Conservation (phyloP, 1,140 invertebrate species). For the Homalodisca vitripennis region DNA sequence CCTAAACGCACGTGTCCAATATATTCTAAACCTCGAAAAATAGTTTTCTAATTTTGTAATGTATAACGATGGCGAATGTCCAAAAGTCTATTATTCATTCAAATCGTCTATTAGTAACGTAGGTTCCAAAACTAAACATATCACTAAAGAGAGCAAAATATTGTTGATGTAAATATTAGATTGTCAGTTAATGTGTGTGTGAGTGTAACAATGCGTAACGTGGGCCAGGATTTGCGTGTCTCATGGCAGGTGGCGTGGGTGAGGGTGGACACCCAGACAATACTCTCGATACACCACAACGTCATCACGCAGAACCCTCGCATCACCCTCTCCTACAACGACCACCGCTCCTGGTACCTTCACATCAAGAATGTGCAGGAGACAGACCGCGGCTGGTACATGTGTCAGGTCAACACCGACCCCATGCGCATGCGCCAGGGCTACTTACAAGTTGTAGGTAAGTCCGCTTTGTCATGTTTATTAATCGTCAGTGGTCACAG, state of each 20-base stretch:
- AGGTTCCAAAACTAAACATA: too few relatives aligned
- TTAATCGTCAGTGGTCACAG: too few relatives aligned
- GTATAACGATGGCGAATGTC: too few relatives aligned
- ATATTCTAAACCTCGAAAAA: too few relatives aligned
- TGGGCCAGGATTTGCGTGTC: constrained; percentile 29
- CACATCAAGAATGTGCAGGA: constrained; percentile 81
- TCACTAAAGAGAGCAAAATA: too few relatives aligned
- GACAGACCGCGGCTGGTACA: constrained; percentile 79
- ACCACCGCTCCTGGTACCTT: constrained; percentile 85
- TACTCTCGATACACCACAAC: constrained; percentile 85
- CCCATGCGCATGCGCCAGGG: constrained; percentile 82
- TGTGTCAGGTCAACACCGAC: constrained; percentile 84
- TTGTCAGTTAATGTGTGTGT: too few relatives aligned
- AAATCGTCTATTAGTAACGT: too few relatives aligned
- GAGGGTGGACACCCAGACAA: constrained; percentile 87
- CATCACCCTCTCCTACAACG: constrained; percentile 81
- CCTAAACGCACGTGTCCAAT: too few relatives aligned
- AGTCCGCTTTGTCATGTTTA: too few relatives aligned
- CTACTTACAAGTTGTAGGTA: constrained; percentile 52
- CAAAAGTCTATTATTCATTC: too few relatives aligned
- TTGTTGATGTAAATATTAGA: too few relatives aligned
- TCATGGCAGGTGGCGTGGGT: constrained; percentile 81
- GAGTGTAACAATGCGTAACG: not conserved
- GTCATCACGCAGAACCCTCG: constrained; percentile 87
- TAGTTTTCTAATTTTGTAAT: too few relatives aligned